phyloP scores from a whole-genome alignment of 1,140 invertebrate genomes.

The Metopolophium dirhodum region DNA sequence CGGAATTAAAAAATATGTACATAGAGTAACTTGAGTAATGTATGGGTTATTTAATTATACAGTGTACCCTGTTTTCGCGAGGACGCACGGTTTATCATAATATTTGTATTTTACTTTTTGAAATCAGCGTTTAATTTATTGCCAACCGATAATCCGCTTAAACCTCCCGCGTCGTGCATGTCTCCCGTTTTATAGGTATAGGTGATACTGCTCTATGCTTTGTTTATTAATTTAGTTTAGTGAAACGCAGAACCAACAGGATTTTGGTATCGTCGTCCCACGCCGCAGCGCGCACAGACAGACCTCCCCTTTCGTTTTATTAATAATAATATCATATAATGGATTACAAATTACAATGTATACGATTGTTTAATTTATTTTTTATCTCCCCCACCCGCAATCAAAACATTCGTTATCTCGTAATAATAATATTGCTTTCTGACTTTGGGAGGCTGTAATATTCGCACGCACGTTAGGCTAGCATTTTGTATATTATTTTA shows the following conservation, averaged over 20 bases:
- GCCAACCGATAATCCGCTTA: constrained; percentile 21
- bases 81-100: too few species aligned
- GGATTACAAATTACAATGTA: not conserved
- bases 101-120: not conserved
- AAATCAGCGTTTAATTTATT: constrained; percentile 36
- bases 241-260: not conserved
- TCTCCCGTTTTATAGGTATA: not conserved
- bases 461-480: not conserved
- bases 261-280: not conserved
- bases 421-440: constrained; percentile 7
- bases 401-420: not conserved
- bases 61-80: too few species aligned
- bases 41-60: too few species aligned
- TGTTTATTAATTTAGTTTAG: constrained; percentile 23
- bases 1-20: too few species aligned
- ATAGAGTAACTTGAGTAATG: too few species aligned
- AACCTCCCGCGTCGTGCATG: not conserved
- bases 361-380: not conserved
- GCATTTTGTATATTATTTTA: not conserved
- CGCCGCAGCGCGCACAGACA: not conserved
- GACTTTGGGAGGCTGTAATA: not conserved
- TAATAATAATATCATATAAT: not conserved
- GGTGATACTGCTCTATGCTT: not conserved
- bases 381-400: not conserved
- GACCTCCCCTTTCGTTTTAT: not conserved